Evolutionary conservation across 2,797 vertebrate species (phyloP).

Genomic region (Enteromius thamalakanensis): DNA sequence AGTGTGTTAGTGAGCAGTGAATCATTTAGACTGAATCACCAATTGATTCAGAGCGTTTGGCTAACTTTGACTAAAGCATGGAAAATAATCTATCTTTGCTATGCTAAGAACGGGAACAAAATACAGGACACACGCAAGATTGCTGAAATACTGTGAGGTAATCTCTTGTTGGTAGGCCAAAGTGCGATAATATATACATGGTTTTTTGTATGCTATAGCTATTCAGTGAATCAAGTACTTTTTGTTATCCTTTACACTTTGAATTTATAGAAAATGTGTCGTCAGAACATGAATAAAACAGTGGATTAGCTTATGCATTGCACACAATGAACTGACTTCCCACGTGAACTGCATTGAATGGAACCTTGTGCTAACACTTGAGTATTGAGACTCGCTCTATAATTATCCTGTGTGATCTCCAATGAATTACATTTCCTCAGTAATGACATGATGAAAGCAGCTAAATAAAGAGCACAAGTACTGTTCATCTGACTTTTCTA

Average conservation of each 20-base stretch:
- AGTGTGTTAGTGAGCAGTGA: not conserved
- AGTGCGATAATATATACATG: not conserved
- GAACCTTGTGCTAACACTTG: constrained; percentile 10
- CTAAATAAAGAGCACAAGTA: constrained; percentile 17
- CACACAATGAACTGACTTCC: constrained; percentile 18
- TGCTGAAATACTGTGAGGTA: not conserved
- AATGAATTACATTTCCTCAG: constrained; percentile 33
- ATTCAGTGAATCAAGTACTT: not conserved
- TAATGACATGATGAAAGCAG: constrained; percentile 5
- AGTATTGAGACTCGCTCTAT: constrained; percentile 42
- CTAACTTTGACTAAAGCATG: not conserved
- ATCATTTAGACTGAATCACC: not conserved
- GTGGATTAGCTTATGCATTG: not conserved
- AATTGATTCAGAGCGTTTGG: not conserved
- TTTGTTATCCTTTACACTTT: not conserved
- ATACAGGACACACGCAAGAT: not conserved
- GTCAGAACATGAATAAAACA: constrained; percentile 10
- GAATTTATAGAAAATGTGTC: not conserved
- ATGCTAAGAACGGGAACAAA: not conserved
- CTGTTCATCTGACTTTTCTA: not conserved
- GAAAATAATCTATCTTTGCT: not conserved
- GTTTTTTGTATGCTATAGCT: not conserved
- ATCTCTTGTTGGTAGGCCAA: not conserved
- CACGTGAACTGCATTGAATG: constrained; percentile 20
- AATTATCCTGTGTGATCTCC: constrained; percentile 42